phyloP scores from a whole-genome alignment of 2,113 vertebrate genomes.

The Paralichthys olivaceus region DNA sequence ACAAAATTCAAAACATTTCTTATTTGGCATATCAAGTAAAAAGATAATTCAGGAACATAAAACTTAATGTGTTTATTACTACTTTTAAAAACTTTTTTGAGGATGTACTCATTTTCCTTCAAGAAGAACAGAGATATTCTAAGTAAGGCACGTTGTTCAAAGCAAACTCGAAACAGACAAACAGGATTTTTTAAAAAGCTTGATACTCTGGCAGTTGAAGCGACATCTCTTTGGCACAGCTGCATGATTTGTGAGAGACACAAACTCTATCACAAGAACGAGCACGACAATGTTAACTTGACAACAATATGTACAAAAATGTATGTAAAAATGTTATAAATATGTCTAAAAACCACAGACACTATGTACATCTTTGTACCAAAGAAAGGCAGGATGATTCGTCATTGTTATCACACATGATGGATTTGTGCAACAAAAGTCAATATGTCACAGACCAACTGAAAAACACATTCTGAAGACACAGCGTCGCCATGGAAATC shows the following conservation, averaged over 20 bases:
- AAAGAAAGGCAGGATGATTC: conserved; percentile 51
- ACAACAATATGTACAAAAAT: conserved; percentile 95
- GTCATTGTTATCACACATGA: conserved; percentile 36
- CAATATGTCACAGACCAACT: conserved; percentile 49
- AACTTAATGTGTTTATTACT: conserved; percentile 60
- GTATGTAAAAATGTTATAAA: conserved; percentile 90
- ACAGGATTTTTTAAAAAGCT: conserved; percentile 25
- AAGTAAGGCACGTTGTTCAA: conserved; percentile 66
- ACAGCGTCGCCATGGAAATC: conserved; percentile 3
- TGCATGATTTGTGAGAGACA: conserved; percentile 82
- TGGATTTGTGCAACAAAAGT: conserved; percentile 59
- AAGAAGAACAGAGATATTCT: conserved; percentile 52
- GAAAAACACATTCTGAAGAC: conserved; percentile 23
- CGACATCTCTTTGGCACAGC: conserved; percentile 87
- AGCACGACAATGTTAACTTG: conserved; percentile 89
- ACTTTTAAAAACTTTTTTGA: conserved; percentile 34
- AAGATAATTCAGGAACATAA: conserved; percentile 52
- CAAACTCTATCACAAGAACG: conserved; percentile 67
- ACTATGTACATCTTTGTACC: conserved; percentile 81
- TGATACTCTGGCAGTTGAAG: conserved; percentile 61
- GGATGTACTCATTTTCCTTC: conserved; percentile 61
- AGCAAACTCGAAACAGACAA: conserved; percentile 39
- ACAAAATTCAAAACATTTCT: conserved; percentile 68
- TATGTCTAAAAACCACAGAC: conserved; percentile 85
- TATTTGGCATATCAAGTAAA: conserved; percentile 77